These are phyloP conservation scores for Ganaspis sp. DNA, from an alignment of 1,140 invertebrate species.

Conservation along the genomic window DNA sequence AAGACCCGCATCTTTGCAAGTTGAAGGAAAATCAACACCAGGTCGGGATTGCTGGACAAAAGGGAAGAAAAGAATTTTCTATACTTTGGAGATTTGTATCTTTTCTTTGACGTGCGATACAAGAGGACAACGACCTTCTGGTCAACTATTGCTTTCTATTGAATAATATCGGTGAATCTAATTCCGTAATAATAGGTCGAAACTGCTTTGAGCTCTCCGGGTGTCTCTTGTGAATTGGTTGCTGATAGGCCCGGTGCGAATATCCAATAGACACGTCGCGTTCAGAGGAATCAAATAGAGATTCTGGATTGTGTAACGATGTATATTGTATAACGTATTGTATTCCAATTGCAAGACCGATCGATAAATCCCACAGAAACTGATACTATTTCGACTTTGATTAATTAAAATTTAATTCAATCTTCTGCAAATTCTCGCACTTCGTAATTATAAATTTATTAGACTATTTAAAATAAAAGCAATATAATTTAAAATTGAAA, in stretches of 20 bases:
- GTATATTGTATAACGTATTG: constrained; percentile 1
- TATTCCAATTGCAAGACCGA: constrained; percentile 7
- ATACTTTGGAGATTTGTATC: constrained; percentile 7
- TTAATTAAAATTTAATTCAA: background rate
- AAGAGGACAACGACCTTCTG: constrained; percentile 14
- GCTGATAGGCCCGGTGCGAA: constrained; percentile 27
- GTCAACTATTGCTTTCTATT: background rate
- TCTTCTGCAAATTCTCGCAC: background rate
- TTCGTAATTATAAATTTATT: background rate
- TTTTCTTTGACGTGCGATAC: background rate
- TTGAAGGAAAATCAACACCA: too few species aligned
- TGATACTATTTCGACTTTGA: background rate
- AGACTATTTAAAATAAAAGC: too few species aligned
- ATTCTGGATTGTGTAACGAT: constrained; percentile 19
- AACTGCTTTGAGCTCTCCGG: constrained; percentile 26
- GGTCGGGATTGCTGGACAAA: too few species aligned
- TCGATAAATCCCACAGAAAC: constrained; percentile 6
- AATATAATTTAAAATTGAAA: too few species aligned
- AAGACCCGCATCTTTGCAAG: too few species aligned
- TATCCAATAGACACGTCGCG: background rate
- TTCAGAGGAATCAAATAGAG: constrained; percentile 4
- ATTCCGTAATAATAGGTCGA: constrained; percentile 21
- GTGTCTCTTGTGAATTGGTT: constrained; percentile 18
- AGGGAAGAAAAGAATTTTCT: too few species aligned
- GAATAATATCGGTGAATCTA: constrained; percentile 12